These are phyloP conservation scores for Gobiocypris rarus DNA, from an alignment of 2,113 vertebrate species.

Conservation along the genomic window DNA sequence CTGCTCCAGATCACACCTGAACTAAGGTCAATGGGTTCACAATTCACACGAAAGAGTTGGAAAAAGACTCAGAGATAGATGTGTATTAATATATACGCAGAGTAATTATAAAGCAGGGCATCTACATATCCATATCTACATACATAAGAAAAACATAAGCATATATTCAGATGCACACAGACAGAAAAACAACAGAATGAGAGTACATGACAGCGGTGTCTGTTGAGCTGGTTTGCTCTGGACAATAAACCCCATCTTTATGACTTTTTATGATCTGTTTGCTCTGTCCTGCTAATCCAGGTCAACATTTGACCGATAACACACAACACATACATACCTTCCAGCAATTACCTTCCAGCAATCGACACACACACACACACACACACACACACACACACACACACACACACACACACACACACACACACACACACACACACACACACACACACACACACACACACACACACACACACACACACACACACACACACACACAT, in stretches of 20 bases:
- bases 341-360: too few relatives aligned
- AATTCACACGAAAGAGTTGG: neutral
- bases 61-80: neutral
- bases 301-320: conserved; percentile 32
- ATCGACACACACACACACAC: neutral
- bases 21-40: conserved; percentile 4
- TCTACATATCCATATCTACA: neutral
- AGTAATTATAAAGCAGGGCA: neutral
- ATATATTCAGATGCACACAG: neutral
- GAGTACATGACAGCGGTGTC: neutral
- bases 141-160: neutral
- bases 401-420: neutral
- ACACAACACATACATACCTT: conserved; percentile 31
- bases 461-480: neutral
- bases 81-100: neutral
- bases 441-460: neutral
- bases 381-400: neutral
- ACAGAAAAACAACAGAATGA: neutral
- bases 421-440: neutral
- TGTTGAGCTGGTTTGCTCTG: conserved; percentile 13
- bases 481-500: too few relatives aligned
- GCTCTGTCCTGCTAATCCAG: conserved; percentile 21
- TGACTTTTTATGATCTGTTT: conserved; percentile 38
- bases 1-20: neutral
- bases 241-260: neutral